Evolutionary conservation across 2,113 vertebrate species (phyloP).

Genomic region (Lophius piscatorius): DNA sequence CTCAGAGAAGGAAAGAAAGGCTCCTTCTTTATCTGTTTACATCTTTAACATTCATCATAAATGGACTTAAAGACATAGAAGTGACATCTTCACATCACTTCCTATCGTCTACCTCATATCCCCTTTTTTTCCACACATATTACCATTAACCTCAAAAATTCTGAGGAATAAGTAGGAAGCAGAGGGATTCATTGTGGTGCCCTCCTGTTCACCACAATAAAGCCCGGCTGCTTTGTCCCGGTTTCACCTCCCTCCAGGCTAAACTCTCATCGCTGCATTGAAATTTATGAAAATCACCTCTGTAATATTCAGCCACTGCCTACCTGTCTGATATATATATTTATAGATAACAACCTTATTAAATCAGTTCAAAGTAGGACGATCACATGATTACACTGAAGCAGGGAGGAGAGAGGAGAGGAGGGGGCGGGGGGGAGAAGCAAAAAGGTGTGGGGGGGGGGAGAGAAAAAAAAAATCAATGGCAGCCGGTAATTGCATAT

Average conservation of each 20-base stretch:
- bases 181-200: conserved; percentile 9
- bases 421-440: conserved; percentile 21
- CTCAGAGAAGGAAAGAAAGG: no score
- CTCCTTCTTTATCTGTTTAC: no score
- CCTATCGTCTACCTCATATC: no score
- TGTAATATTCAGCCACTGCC: conserved; percentile 85
- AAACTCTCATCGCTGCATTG: conserved; percentile 73
- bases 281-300: conserved; percentile 92
- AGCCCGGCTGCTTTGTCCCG: conserved; percentile 60
- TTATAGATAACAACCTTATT: conserved; percentile 89
- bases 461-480: conserved; percentile 86
- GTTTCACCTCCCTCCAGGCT: conserved; percentile 67
- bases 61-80: no score
- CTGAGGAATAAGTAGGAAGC: no score
- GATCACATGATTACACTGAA: conserved; percentile 85
- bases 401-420: conserved; percentile 28
- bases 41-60: no score
- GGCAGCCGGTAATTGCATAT: conserved; percentile 92
- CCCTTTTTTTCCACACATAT: no score
- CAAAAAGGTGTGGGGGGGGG: conserved; percentile 35
- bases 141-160: no score
- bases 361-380: conserved; percentile 85
- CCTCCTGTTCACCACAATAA: conserved; percentile 48
- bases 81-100: no score
- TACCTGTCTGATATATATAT: conserved; percentile 75